A percentile compares a stretch with the other conserved stretches of the same genome.
phyloP scores from a whole-genome alignment of 1,140 invertebrate genomes.

The Camponotus vicinus region DNA sequence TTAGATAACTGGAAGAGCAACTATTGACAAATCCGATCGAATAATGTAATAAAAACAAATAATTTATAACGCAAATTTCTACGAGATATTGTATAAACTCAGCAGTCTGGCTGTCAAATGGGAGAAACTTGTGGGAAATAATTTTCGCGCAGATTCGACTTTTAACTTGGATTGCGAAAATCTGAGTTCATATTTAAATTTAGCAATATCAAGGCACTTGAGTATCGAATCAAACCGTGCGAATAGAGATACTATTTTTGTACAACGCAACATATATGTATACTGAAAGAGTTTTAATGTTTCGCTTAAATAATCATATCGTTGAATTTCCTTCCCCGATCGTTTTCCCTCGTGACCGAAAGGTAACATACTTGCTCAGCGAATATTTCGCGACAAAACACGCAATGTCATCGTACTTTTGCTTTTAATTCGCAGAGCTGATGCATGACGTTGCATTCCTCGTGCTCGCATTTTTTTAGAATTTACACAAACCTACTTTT shows the following conservation, averaged over 20 bases:
- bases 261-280: too few relatives aligned
- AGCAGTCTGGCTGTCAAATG: background rate
- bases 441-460: constrained; percentile 36
- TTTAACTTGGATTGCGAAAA: background rate
- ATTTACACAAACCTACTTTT: constrained; percentile 31
- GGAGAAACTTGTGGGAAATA: background rate
- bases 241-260: background rate
- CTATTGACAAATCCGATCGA: constrained; percentile 1
- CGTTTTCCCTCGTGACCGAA: background rate
- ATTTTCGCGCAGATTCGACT: background rate
- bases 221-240: background rate
- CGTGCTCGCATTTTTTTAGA: constrained; percentile 9
- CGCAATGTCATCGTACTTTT: constrained; percentile 47
- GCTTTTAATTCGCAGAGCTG: constrained; percentile 11
- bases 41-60: background rate
- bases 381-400: background rate
- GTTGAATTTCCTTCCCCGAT: background rate
- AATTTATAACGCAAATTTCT: background rate
- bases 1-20: constrained; percentile 6
- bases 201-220: background rate
- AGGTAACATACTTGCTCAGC: constrained; percentile 25
- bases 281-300: background rate
- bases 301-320: background rate
- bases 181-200: constrained; percentile 1
- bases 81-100: background rate